These are phyloP conservation scores for Loris lydekkerianus DNA, from an alignment of 2,797 vertebrate genomes.

Conservation along the genomic window DNA sequence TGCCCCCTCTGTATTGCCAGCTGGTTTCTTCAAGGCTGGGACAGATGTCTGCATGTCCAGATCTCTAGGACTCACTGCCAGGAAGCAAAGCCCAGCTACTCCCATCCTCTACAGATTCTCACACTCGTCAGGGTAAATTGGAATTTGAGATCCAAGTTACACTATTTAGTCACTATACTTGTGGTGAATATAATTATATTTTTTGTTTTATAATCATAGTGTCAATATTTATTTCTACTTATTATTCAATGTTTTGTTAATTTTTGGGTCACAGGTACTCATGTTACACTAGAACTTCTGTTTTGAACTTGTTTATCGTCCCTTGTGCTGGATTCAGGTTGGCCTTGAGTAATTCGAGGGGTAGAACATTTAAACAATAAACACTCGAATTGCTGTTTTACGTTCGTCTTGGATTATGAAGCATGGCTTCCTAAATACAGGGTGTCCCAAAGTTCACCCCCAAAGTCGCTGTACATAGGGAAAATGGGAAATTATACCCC, in stretches of 20 bases:
- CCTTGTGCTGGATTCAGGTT: neutral
- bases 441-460: too few species aligned
- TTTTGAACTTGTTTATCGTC: too few species aligned
- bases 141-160: neutral
- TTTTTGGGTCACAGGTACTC: neutral
- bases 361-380: neutral
- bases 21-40: neutral
- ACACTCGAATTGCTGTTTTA: neutral
- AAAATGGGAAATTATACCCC: too few species aligned
- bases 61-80: neutral
- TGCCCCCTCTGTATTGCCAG: neutral
- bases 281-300: neutral
- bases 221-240: neutral
- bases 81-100: neutral
- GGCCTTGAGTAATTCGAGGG: neutral
- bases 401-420: neutral
- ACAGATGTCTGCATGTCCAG: neutral
- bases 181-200: neutral
- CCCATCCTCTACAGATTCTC: rapidly evolving
- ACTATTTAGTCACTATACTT: neutral
- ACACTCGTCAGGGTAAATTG: neutral
- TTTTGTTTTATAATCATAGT: neutral
- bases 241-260: neutral
- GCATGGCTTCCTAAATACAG: neutral
- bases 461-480: too few species aligned